Evolutionary conservation across 2,888 invertebrate genomes (phyloP).

Genomic region (Lasioglossum vierecki): DNA sequence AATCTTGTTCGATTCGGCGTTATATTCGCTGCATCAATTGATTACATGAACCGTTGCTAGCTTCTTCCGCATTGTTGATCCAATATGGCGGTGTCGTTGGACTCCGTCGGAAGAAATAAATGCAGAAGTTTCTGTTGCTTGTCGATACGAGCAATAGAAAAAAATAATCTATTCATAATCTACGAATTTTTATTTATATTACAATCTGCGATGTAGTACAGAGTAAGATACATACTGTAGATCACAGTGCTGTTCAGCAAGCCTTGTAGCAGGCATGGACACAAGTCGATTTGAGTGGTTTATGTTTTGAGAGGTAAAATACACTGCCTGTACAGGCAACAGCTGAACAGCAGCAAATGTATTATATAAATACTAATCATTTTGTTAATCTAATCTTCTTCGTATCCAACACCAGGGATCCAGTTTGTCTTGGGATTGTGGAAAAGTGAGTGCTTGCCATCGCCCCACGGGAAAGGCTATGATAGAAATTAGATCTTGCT

Average conservation of each 20-base stretch:
- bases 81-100: neutral
- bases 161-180: neutral
- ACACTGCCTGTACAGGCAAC: no score
- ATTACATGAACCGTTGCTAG: neutral
- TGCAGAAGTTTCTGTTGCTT: neutral
- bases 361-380: conserved; percentile 1
- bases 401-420: conserved; percentile 68
- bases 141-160: neutral
- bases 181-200: conserved; percentile 46
- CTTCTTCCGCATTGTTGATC: no score
- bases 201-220: conserved; percentile 18
- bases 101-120: neutral
- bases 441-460: conserved; percentile 76
- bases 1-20: conserved; percentile 4
- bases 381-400: conserved; percentile 38
- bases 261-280: no score
- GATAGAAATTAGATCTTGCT: conserved; percentile 22
- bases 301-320: no score
- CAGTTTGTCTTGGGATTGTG: conserved; percentile 74
- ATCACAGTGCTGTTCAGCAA: no score
- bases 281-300: no score
- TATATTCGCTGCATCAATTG: neutral
- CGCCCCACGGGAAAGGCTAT: conserved; percentile 78
- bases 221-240: neutral
- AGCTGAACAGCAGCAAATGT: neutral